phyloP scores from a whole-genome alignment of 2,797 vertebrate genomes.

The Danio choprae region DNA sequence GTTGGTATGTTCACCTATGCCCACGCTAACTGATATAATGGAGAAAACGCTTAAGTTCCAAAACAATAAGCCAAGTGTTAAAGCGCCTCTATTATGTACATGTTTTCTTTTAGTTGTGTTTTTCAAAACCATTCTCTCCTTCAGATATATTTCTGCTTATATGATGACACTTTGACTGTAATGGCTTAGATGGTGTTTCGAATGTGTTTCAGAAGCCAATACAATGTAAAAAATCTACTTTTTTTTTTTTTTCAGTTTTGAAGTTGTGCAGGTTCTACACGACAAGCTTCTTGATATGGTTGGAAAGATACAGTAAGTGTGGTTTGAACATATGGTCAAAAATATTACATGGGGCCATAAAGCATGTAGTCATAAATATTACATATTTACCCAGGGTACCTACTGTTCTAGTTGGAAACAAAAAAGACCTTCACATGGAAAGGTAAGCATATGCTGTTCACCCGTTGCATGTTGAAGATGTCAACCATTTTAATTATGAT shows the following conservation, averaged over 20 bases:
- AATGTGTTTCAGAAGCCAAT: conserved; percentile 1
- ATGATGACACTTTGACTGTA: no score
- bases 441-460: conserved; percentile 71
- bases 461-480: not conserved
- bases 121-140: not conserved
- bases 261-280: conserved; percentile 86
- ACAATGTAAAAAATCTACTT: not conserved
- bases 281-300: conserved; percentile 86
- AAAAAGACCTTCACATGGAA: conserved; percentile 88
- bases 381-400: conserved; percentile 78
- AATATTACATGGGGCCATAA: conserved; percentile 3
- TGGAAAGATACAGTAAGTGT: conserved; percentile 86
- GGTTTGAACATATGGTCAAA: conserved; percentile 56
- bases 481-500: not conserved
- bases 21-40: no score
- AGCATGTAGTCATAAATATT: conserved; percentile 36
- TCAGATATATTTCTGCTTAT: no score
- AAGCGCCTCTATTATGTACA: no score
- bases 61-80: no score
- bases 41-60: no score
- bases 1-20: no score
- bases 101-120: no score
- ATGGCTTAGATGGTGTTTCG: not conserved
- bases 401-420: conserved; percentile 89
- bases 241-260: conserved; percentile 78